phyloP scores from a whole-genome alignment of 2,888 invertebrate species.

The Morpho deidamia region DNA sequence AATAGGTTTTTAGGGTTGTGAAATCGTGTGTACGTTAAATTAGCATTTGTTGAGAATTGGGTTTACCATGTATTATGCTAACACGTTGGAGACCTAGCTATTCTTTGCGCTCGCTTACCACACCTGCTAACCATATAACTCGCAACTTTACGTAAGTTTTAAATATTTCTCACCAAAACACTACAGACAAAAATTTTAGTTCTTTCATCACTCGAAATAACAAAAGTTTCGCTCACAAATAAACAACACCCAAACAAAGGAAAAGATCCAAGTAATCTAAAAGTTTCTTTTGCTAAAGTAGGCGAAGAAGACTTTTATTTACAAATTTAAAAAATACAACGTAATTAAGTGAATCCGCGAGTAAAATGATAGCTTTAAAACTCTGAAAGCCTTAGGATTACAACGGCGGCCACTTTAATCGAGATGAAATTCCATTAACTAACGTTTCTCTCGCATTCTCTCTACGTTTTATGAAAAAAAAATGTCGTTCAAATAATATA shows the following conservation, averaged over 20 bases:
- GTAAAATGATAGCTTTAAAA: slow-evolving; percentile 24
- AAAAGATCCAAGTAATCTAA: slow-evolving; percentile 6
- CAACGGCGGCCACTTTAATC: slow-evolving; percentile 31
- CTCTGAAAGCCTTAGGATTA: slow-evolving; percentile 28
- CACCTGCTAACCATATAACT: too few relatives aligned
- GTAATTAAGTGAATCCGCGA: slow-evolving; percentile 19
- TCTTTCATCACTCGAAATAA: too few relatives aligned
- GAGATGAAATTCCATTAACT: slow-evolving; percentile 27
- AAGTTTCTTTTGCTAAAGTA: slow-evolving; percentile 16
- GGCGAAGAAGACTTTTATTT: slow-evolving; percentile 14
- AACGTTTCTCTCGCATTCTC: slow-evolving; percentile 16
- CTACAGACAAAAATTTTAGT: too few relatives aligned
- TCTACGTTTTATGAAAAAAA: slow-evolving; percentile 11
- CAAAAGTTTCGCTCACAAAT: neutral
- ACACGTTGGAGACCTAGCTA: too few relatives aligned
- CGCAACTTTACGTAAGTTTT: too few relatives aligned
- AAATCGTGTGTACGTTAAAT: too few relatives aligned
- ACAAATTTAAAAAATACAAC: slow-evolving; percentile 25
- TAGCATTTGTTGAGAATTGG: too few relatives aligned
- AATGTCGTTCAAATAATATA: neutral
- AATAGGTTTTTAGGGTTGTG: too few relatives aligned
- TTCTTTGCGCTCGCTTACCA: too few relatives aligned
- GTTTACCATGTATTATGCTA: too few relatives aligned
- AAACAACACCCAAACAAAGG: neutral
- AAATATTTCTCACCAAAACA: too few relatives aligned